Base-by-base conservation (phyloP, 2,888 invertebrate genomes). In the Coleophora deauratella region DNA sequence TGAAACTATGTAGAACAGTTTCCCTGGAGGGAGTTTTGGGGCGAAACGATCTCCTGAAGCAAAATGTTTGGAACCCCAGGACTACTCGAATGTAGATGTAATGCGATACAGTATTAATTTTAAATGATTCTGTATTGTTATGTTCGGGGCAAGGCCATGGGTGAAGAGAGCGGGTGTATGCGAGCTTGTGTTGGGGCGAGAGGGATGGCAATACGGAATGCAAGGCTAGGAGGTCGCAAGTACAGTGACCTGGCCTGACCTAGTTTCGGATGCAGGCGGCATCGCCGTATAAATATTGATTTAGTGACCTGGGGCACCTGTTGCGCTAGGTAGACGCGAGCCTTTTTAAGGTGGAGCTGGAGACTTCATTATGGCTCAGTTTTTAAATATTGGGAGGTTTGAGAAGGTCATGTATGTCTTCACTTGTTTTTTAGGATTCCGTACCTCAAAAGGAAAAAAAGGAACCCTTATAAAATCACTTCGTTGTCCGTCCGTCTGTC, bases 161-260 rank as follows among this genome's bases (percentile, higher is more conserved):
- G 50, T 39, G 67, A 75, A 53, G 46, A 59, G 59, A 72, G 74
- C 31, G 56, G 58, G 40, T 45, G 46, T 56, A 70, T 51, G 39
- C 31, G 43, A 38, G 42, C 38, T 49, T 42, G 45, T 43, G 40
- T 39, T 51, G 33, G 69, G 47, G 47, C 31, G 62, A 68, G 52
- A 52, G 61, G 50, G 71, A 67, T 47, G 56, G 61, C 47, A 52
- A 52, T 51, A 62, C 51, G 64, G 72, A 76, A 73, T 81, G 81
- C 81, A 81, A 76, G 79, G 77, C 74, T 76, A 70, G 54, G 62
- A 62, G 79, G 72, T 79, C 79, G 66, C 77, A 78, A 77, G 80
- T 71, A 71, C 81, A 79, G 62, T 73, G 82, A 78, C 82, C 81
- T 73, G 82, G 78, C 82, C 81, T 81, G 81, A 76, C 84, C 84